Conservation (phyloP, 1,140 invertebrate species). For the Drosophila nikananu region DNA sequence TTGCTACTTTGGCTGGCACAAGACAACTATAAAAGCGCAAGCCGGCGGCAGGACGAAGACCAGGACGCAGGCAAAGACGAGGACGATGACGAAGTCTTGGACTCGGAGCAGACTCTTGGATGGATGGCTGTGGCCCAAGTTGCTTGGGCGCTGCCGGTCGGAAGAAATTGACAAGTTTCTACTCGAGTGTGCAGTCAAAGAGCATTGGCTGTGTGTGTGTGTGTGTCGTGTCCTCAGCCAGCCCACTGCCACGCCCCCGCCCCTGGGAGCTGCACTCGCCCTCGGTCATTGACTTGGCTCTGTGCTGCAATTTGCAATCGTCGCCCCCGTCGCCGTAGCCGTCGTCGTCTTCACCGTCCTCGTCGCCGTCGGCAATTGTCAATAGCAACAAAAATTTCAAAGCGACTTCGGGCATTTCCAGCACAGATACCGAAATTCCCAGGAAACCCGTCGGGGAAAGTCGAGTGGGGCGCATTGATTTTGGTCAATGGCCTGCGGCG, state of each 20-base stretch:
- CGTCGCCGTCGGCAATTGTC: constrained; percentile 59
- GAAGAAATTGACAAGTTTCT: constrained; percentile 80
- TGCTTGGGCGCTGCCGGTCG: constrained; percentile 25
- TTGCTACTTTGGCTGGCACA: constrained; percentile 57
- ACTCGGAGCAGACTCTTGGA: constrained; percentile 3
- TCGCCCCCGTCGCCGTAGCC: background rate
- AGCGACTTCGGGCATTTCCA: constrained; percentile 50
- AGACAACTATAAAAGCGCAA: constrained; percentile 77
- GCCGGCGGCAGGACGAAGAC: background rate
- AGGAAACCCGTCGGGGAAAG: constrained; percentile 9
- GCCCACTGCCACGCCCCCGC: constrained; percentile 12
- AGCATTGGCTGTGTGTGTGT: constrained; percentile 47
- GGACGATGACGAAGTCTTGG: background rate
- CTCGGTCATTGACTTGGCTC: constrained; percentile 73
- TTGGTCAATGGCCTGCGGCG: constrained; percentile 75
- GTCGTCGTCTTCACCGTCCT: background rate
- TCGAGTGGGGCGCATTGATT: constrained; percentile 67
- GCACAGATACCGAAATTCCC: constrained; percentile 42
- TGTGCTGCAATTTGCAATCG: constrained; percentile 67
- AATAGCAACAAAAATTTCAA: constrained; percentile 77
- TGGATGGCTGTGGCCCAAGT: constrained; percentile 22
- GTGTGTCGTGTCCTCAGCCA: constrained; percentile 6
- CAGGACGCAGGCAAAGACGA: background rate
- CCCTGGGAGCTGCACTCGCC: constrained; percentile 31
- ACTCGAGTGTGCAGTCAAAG: constrained; percentile 80